A percentile compares a stretch with the other conserved stretches of the same genome.
Conservation (phyloP, 2,113 vertebrate species). For the Petrocephalus zakoni region DNA sequence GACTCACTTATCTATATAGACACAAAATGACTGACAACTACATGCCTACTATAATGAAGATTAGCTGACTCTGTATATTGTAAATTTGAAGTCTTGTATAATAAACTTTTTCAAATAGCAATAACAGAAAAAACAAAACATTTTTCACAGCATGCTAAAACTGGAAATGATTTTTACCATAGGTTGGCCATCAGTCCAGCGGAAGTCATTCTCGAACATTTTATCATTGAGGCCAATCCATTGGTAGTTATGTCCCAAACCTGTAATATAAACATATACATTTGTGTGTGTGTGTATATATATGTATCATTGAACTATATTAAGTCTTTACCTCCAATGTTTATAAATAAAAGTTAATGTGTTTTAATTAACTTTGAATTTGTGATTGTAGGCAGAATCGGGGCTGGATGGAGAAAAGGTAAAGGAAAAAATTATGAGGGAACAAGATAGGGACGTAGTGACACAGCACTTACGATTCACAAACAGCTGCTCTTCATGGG, state of each 20-base stretch:
- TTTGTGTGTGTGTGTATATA: too few relatives aligned
- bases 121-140: not conserved
- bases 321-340: slow-evolving; percentile 30
- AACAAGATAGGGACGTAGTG: not conserved
- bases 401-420: not conserved
- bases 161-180: slow-evolving; percentile 70
- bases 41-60: not conserved
- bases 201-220: slow-evolving; percentile 96
- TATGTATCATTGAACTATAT: too few relatives aligned
- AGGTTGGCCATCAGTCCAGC: slow-evolving; percentile 84
- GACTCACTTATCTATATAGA: not conserved
- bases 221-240: slow-evolving; percentile 99
- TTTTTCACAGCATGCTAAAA: not conserved
- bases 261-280: slow-evolving; percentile 56
- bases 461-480: slow-evolving; percentile 80
- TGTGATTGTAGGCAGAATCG: not conserved
- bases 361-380: not conserved
- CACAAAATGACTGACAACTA: not conserved
- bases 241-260: slow-evolving; percentile 93
- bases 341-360: not conserved
- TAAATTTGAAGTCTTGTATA: not conserved
- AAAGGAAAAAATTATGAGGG: not conserved
- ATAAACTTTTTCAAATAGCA: not conserved
- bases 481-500: slow-evolving; percentile 85
- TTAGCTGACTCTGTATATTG: not conserved